phyloP scores from a whole-genome alignment of 2,797 vertebrate genomes.

The Phrynocephalus guinanensis region DNA sequence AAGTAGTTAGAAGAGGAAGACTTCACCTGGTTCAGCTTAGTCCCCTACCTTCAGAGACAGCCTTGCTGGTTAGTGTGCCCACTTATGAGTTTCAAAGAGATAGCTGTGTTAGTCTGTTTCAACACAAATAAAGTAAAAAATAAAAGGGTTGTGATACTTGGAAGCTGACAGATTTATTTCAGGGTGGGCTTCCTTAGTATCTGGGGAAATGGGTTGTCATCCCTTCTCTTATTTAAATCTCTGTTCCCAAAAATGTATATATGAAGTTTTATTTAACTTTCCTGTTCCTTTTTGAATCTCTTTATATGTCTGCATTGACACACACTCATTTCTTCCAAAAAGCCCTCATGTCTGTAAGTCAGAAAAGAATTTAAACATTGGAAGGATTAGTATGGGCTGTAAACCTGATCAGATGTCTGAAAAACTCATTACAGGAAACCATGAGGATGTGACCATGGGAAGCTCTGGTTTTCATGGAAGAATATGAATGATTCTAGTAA shows the following conservation, averaged over 20 bases:
- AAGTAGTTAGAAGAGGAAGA: neutral
- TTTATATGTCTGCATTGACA: neutral
- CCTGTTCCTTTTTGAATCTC: neutral
- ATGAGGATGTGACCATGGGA: conserved; percentile 1
- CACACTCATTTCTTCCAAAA: conserved; percentile 8
- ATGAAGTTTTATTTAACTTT: neutral
- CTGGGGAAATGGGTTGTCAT: no score
- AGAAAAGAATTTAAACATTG: neutral
- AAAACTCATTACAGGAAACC: neutral
- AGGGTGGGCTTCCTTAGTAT: no score
- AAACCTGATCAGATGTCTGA: conserved; percentile 10
- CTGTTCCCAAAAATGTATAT: neutral
- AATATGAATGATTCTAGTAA: conserved; percentile 1
- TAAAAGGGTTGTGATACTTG: no score
- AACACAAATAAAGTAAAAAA: no score
- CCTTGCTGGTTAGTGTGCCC: no score
- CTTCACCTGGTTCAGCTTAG: neutral
- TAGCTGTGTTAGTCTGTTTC: no score
- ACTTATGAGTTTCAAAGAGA: no score
- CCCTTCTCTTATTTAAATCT: conserved; percentile 10
- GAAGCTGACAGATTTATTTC: no score
- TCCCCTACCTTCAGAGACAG: no score
- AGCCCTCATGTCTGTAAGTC: neutral
- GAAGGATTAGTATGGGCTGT: conserved; percentile 6
- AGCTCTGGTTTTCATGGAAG: conserved; percentile 17